Percentiles rank a stretch among this genome's conserved stretches.
These are phyloP conservation scores for Papilio xuthus DNA, from an alignment of 1,140 invertebrate species.

Conservation along the genomic window DNA sequence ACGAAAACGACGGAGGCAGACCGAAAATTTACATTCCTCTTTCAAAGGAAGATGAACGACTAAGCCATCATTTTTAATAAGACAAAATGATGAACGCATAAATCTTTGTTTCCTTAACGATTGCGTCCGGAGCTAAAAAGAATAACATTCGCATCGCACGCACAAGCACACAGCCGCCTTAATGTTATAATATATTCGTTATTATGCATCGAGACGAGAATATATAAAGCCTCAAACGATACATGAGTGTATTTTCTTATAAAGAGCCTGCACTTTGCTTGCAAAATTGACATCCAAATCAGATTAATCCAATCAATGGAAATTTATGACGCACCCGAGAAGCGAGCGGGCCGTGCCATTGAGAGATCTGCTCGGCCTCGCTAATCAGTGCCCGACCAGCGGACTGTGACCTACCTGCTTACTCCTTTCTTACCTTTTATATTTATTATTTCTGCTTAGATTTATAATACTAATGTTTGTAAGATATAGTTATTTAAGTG, in stretches of 20 bases:
- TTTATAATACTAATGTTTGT: background rate
- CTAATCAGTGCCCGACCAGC: constrained; percentile 71
- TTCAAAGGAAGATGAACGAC: constrained; percentile 54
- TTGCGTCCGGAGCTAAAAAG: constrained; percentile 64
- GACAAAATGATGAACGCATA: constrained; percentile 76
- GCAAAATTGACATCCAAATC: constrained; percentile 81
- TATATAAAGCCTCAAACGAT: constrained; percentile 60
- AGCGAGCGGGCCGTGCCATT: constrained; percentile 66
- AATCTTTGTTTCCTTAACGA: constrained; percentile 75
- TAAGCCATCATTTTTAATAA: constrained; percentile 74
- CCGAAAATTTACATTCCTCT: constrained; percentile 44
- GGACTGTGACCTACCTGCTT: constrained; percentile 59
- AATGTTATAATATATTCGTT: constrained; percentile 70
- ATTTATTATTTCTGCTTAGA: constrained; percentile 23
- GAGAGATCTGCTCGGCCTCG: constrained; percentile 66
- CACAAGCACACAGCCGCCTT: constrained; percentile 56
- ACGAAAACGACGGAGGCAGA: constrained; percentile 2
- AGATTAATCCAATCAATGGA: constrained; percentile 82
- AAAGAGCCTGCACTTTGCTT: constrained; percentile 75
- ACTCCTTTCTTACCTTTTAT: constrained; percentile 47
- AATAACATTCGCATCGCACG: constrained; percentile 59
- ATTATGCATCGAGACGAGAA: constrained; percentile 71
- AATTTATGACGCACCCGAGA: constrained; percentile 81
- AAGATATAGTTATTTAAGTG: background rate
- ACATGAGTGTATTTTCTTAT: constrained; percentile 76